phyloP scores from a whole-genome alignment of 2,113 vertebrate species.

The Sinocyclocheilus anshuiensis region DNA sequence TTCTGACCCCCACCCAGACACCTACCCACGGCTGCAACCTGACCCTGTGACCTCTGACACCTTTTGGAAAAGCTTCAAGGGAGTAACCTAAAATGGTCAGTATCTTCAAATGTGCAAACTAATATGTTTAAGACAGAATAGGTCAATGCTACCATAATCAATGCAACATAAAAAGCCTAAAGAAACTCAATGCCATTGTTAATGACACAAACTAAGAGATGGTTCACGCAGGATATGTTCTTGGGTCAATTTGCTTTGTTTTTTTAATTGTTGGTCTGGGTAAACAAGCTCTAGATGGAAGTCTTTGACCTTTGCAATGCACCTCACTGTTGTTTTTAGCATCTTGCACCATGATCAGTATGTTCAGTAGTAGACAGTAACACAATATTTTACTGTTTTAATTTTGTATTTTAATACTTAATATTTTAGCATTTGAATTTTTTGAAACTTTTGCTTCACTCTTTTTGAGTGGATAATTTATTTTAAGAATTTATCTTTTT shows the following conservation, averaged over 20 bases:
- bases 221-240: neutral
- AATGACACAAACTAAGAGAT: neutral
- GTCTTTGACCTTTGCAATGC: neutral
- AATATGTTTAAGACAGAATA: neutral
- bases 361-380: too few species aligned
- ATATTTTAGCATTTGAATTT: neutral
- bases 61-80: constrained; percentile 59
- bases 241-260: neutral
- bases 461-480: too few species aligned
- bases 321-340: neutral
- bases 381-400: neutral
- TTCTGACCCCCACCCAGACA: constrained; percentile 54
- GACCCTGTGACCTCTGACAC: constrained; percentile 69
- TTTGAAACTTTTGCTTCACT: neutral
- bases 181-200: neutral
- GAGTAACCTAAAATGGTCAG: constrained; percentile 55
- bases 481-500: neutral
- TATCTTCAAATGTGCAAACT: constrained; percentile 56
- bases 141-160: neutral
- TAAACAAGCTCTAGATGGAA: neutral
- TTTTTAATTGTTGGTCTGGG: neutral
- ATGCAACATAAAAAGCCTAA: neutral
- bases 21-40: constrained; percentile 48
- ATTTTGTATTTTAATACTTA: neutral
- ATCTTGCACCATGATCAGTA: neutral